phyloP scores from a whole-genome alignment of 2,113 vertebrate species.

The Hyperopisus bebe region DNA sequence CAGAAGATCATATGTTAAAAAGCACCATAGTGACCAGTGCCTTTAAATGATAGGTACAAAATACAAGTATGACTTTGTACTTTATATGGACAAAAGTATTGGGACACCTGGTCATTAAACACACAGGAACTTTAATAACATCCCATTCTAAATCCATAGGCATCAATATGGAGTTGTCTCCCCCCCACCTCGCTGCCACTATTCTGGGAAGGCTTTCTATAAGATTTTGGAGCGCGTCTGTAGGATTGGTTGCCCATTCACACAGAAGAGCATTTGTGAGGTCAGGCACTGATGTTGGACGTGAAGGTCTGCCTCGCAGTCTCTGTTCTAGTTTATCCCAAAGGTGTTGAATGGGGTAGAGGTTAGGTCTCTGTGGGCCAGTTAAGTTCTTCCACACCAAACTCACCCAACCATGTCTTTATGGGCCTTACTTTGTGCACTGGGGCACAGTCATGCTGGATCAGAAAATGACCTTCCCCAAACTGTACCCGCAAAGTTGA shows the following conservation, averaged over 20 bases:
- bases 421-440: neutral
- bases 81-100: neutral
- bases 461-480: neutral
- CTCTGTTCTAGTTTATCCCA: neutral
- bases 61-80: neutral
- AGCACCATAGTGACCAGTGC: neutral
- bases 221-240: neutral
- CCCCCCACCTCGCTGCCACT: neutral
- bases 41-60: neutral
- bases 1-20: neutral
- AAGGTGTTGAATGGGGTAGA: neutral
- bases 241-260: neutral
- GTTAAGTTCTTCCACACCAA: neutral
- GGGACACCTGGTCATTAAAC: neutral
- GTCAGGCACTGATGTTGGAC: no score
- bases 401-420: neutral
- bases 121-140: neutral
- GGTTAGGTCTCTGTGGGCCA: neutral
- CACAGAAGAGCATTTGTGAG: no score
- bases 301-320: no score
- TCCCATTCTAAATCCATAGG: neutral
- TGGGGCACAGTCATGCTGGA: neutral
- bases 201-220: neutral
- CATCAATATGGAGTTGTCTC: neutral
- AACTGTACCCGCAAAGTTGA: neutral